These are phyloP conservation scores for Zeugodacus cucurbitae DNA, from an alignment of 1,140 invertebrate genomes.

Conservation along the genomic window DNA sequence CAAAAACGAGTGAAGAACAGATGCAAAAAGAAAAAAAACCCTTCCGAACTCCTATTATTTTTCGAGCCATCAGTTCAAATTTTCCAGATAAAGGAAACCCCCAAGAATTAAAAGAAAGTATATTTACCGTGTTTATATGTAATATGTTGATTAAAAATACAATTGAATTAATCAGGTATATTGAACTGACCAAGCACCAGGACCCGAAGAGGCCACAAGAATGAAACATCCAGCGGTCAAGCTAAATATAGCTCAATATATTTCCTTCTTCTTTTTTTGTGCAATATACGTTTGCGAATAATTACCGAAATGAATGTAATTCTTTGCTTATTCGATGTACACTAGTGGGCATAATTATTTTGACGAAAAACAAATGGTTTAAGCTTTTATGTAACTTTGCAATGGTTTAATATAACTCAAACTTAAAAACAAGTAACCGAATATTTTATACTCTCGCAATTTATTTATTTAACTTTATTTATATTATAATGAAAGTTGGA, in stretches of 20 bases:
- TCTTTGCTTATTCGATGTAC: too few relatives aligned
- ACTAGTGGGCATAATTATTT: too few relatives aligned
- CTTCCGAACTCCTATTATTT: conserved; percentile 77
- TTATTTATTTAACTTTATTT: too few relatives aligned
- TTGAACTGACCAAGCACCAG: conserved; percentile 85
- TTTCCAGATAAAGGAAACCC: conserved; percentile 94
- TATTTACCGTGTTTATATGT: conserved; percentile 47
- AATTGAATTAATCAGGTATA: conserved; percentile 65
- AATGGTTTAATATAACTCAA: too few relatives aligned
- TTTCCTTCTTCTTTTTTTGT: conserved; percentile 53
- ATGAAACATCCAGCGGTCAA: conserved; percentile 68
- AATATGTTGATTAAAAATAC: neutral
- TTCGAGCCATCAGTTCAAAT: conserved; percentile 90
- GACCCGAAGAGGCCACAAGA: conserved; percentile 90
- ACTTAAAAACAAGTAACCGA: too few relatives aligned
- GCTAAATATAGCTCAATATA: conserved; percentile 52
- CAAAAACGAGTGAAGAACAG: neutral
- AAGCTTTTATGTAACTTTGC: too few relatives aligned
- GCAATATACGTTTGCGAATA: conserved; percentile 9
- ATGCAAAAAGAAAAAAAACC: conserved; percentile 60
- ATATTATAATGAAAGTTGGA: too few relatives aligned
- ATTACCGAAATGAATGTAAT: conserved; percentile 28
- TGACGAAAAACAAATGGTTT: too few relatives aligned
- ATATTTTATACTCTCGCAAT: too few relatives aligned
- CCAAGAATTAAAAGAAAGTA: conserved; percentile 92